phyloP scores from a whole-genome alignment of 30 jellyfish, hydroid and myxozoan species.

The Aurelia sp. region DNA sequence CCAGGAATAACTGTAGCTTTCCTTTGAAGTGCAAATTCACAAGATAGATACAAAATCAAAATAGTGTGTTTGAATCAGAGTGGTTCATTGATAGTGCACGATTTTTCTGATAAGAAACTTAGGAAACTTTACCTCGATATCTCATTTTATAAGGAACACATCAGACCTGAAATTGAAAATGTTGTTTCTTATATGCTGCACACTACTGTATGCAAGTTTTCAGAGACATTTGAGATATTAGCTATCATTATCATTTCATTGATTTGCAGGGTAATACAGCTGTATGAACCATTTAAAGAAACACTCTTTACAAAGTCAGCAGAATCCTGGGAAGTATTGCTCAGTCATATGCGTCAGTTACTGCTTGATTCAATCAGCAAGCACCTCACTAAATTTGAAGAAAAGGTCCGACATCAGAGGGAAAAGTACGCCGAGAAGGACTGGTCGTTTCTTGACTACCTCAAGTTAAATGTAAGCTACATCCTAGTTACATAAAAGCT shows the following conservation, averaged over 20 bases:
- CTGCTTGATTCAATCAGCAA: conserved; percentile 81
- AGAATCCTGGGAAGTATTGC: conserved; percentile 89
- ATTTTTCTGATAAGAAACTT: too few relatives aligned
- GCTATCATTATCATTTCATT: background rate
- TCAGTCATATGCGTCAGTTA: conserved; percentile 67
- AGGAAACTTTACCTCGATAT: too few relatives aligned
- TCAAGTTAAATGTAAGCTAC: conserved; percentile 81
- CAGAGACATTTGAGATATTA: too few relatives aligned
- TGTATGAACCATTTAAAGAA: conserved; percentile 90
- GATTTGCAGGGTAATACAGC: conserved; percentile 72
- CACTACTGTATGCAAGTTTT: too few relatives aligned
- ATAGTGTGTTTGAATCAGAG: too few relatives aligned
- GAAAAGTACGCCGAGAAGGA: conserved; percentile 86
- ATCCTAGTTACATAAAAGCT: background rate
- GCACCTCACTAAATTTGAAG: conserved; percentile 79
- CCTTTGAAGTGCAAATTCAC: too few relatives aligned
- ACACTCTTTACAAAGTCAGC: conserved; percentile 85
- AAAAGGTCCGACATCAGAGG: conserved; percentile 70
- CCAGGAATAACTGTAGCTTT: too few relatives aligned
- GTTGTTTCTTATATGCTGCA: too few relatives aligned
- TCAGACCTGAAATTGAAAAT: too few relatives aligned
- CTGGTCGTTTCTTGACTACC: conserved; percentile 88
- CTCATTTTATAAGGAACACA: too few relatives aligned
- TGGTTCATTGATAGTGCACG: too few relatives aligned
- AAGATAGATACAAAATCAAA: too few relatives aligned